phyloP scores from a whole-genome alignment of 2,113 vertebrate species.

The Limnothrissa miodon region DNA sequence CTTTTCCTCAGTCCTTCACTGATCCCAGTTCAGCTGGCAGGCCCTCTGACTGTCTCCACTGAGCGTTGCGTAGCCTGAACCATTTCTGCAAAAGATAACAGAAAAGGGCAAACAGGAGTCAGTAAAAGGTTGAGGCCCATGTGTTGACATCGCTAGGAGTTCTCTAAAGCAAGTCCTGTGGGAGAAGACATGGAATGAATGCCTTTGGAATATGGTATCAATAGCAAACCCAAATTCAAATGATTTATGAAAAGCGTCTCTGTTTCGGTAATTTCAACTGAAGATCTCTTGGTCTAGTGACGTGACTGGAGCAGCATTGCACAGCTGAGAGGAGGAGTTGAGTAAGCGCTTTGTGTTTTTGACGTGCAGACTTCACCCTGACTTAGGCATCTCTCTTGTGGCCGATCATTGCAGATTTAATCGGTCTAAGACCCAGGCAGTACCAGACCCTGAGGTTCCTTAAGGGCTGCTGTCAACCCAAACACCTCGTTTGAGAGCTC shows the following conservation, averaged over 20 bases:
- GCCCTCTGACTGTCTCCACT: slow-evolving; percentile 88
- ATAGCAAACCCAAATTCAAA: background rate
- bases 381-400: background rate
- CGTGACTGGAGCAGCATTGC: background rate
- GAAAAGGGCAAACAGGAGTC: background rate
- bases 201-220: background rate
- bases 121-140: background rate
- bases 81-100: slow-evolving; percentile 76
- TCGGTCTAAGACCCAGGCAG: background rate
- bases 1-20: slow-evolving; percentile 79
- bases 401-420: background rate
- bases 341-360: background rate
- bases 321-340: background rate
- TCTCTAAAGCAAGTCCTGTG: background rate
- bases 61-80: slow-evolving; percentile 84
- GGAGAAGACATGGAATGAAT: background rate
- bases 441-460: background rate
- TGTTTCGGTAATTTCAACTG: background rate
- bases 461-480: background rate
- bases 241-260: background rate
- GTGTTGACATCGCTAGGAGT: background rate
- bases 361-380: background rate
- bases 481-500: slow-evolving; percentile 9
- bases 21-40: slow-evolving; percentile 84
- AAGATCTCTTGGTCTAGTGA: background rate